These are phyloP conservation scores for Coleophora deauratella DNA, from an alignment of 2,888 invertebrate genomes.

Conservation along the genomic window DNA sequence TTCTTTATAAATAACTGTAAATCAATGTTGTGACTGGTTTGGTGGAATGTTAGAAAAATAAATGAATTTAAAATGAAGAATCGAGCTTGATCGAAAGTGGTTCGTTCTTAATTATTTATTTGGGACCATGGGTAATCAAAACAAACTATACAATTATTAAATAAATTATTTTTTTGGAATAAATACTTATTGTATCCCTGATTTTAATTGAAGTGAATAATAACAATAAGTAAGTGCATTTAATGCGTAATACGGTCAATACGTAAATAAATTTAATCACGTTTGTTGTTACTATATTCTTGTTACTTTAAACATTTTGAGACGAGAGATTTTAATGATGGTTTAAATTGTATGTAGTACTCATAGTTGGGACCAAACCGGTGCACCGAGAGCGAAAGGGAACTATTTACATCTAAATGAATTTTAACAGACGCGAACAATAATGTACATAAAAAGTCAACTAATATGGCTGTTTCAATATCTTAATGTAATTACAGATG, in stretches of 20 bases:
- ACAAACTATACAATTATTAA: slow-evolving; percentile 19
- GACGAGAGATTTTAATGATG: slow-evolving; percentile 11
- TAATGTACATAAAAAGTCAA: slow-evolving; percentile 17
- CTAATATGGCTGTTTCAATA: slow-evolving; percentile 45
- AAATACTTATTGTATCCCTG: slow-evolving; percentile 63
- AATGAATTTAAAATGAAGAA: slow-evolving; percentile 3
- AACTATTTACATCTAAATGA: slow-evolving; percentile 30
- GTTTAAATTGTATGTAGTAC: slow-evolving; percentile 15
- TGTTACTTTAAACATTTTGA: slow-evolving; percentile 18
- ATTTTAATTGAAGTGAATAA: slow-evolving; percentile 43
- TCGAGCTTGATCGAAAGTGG: slow-evolving; percentile 1
- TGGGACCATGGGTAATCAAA: slow-evolving; percentile 30
- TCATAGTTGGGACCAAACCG: slow-evolving; percentile 61
- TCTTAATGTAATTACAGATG: slow-evolving; percentile 21
- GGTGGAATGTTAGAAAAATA: slow-evolving; percentile 27
- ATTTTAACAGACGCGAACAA: slow-evolving; percentile 24
- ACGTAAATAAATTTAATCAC: slow-evolving; percentile 43
- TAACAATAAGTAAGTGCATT: slow-evolving; percentile 38
- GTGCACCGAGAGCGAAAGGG: slow-evolving; percentile 50
- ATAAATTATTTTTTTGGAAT: slow-evolving; percentile 21
- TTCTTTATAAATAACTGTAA: slow-evolving; percentile 7
- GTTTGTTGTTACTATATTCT: slow-evolving; percentile 24
- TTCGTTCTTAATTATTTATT: slow-evolving; percentile 14
- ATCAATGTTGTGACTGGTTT: slow-evolving; percentile 45
- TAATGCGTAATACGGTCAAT: slow-evolving; percentile 57